Percentiles rank a stretch among this genome's conserved stretches.
Evolutionary conservation across 2,113 vertebrate species (phyloP).

Genomic region (Prunella fulvescens): DNA sequence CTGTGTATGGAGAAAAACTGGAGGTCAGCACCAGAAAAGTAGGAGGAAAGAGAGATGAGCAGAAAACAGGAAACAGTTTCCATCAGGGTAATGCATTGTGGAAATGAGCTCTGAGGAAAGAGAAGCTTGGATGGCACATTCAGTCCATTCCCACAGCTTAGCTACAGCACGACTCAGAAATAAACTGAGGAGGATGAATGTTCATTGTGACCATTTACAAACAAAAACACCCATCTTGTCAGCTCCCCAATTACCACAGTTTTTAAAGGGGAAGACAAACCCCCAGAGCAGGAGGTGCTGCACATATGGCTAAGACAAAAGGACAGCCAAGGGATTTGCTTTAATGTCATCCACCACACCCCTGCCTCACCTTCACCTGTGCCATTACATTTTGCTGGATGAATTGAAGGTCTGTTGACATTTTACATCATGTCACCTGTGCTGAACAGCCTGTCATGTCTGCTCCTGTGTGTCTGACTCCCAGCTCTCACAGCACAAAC

Average conservation of each 20-base stretch:
- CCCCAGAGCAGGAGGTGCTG: neutral
- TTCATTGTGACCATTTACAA: neutral
- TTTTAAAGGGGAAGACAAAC: neutral
- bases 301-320: rapidly evolving
- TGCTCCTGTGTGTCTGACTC: neutral
- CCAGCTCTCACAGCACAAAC: neutral
- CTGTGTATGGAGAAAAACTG: neutral
- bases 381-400: rapidly evolving
- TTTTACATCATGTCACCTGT: neutral
- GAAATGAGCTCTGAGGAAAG: constrained; percentile 11
- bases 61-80: constrained; percentile 17
- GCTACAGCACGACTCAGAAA: neutral
- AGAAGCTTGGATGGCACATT: neutral
- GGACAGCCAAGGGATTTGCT: neutral
- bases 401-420: neutral
- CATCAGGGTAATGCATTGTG: neutral
- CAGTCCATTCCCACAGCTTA: constrained; percentile 15
- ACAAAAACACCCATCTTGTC: neutral
- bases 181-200: neutral
- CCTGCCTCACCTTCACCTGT: neutral
- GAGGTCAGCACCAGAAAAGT: neutral
- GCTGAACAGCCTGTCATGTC: neutral
- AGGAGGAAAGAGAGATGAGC: neutral
- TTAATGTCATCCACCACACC: neutral
- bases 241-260: neutral